These are phyloP conservation scores for Augiades crinisus DNA, from an alignment of 2,888 invertebrate genomes.

Conservation along the genomic window DNA sequence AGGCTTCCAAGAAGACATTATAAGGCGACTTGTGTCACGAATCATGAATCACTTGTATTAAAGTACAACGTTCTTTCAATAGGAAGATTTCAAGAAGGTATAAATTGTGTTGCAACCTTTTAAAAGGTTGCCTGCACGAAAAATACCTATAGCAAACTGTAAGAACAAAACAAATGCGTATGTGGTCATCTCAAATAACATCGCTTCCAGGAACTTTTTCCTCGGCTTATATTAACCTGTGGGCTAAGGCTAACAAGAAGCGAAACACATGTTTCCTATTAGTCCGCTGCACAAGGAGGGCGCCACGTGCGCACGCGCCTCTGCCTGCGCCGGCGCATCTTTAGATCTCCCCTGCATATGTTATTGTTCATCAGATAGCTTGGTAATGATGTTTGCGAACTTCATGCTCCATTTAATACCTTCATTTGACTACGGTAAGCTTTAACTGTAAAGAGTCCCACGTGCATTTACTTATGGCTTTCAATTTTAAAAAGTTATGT, in stretches of 20 bases:
- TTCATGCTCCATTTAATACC: slow-evolving; percentile 15
- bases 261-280: slow-evolving; percentile 17
- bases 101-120: too few relatives aligned
- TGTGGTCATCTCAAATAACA: background rate
- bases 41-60: too few relatives aligned
- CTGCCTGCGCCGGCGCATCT: slow-evolving; percentile 15
- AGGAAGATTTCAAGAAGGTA: too few relatives aligned
- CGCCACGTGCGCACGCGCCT: slow-evolving; percentile 21
- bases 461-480: too few relatives aligned
- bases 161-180: background rate
- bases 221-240: background rate
- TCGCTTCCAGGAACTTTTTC: background rate
- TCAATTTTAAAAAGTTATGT: too few relatives aligned
- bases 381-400: slow-evolving; percentile 23
- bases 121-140: too few relatives aligned
- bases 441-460: background rate
- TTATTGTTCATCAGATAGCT: slow-evolving; percentile 19
- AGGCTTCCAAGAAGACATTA: too few relatives aligned
- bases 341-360: slow-evolving; percentile 22
- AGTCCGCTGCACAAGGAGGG: slow-evolving; percentile 6
- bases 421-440: background rate
- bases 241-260: background rate
- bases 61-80: background rate
- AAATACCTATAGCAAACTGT: too few relatives aligned
- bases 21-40: too few relatives aligned